Percentiles rank a stretch among this genome's conserved stretches.
Evolutionary conservation across 2,797 vertebrate species (phyloP).

Genomic region (Heterohyrax brucei): DNA sequence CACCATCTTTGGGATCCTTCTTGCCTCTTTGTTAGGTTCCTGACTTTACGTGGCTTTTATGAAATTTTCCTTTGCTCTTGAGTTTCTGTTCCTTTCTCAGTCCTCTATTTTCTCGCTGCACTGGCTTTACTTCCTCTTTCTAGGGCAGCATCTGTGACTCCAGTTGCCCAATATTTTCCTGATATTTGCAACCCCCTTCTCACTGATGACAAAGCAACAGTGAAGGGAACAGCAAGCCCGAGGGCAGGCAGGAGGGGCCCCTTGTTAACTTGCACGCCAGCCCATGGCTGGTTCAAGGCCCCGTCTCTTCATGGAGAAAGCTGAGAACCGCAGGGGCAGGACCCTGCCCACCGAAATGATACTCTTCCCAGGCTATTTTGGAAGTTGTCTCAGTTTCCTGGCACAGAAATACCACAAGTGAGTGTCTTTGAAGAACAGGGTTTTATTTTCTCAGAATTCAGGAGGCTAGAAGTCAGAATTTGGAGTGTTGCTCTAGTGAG

Average conservation of each 20-base stretch:
- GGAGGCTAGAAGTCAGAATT: neutral
- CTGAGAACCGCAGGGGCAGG: neutral
- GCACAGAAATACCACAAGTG: neutral
- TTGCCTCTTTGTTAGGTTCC: neutral
- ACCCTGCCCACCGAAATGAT: neutral
- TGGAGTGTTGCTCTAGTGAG: neutral
- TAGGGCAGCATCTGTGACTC: neutral
- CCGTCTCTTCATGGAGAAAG: accelerated
- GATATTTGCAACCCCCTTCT: neutral
- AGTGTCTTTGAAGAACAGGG: neutral
- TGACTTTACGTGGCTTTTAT: conserved; percentile 22
- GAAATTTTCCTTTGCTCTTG: conserved; percentile 15
- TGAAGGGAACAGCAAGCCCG: neutral
- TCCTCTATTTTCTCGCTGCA: neutral
- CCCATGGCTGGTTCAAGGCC: neutral
- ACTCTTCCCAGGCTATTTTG: neutral
- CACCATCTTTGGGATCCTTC: neutral
- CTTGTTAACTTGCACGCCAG: too few relatives aligned
- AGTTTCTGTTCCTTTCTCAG: conserved; percentile 21
- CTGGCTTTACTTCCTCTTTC: neutral
- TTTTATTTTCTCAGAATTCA: neutral
- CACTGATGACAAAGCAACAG: neutral
- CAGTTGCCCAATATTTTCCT: neutral
- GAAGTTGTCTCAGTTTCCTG: neutral
- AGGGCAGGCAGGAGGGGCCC: neutral